These are phyloP conservation scores for Oxytorus armatus DNA, from an alignment of 2,888 invertebrate species.

Conservation along the genomic window DNA sequence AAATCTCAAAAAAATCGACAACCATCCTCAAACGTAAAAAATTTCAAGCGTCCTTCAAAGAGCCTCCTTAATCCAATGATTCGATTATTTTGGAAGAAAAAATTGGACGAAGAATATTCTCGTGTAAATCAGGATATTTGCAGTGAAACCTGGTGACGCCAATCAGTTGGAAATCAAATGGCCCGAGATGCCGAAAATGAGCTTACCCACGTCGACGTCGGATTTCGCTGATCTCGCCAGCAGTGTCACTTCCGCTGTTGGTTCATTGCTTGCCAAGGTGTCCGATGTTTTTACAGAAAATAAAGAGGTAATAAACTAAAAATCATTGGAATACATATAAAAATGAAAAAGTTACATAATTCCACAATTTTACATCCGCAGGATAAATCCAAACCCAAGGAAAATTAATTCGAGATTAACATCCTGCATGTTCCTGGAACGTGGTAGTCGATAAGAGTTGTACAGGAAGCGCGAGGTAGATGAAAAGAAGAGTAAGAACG, in stretches of 20 bases:
- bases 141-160: slow-evolving; percentile 89
- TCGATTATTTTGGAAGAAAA: background rate
- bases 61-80: background rate
- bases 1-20: slow-evolving; percentile 9
- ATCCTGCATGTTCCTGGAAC: background rate
- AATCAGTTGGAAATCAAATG: slow-evolving; percentile 83
- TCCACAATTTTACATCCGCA: slow-evolving; percentile 1
- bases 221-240: slow-evolving; percentile 86
- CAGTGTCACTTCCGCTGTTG: slow-evolving; percentile 84
- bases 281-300: slow-evolving; percentile 69
- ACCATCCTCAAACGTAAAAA: background rate
- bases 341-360: background rate
- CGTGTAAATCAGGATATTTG: slow-evolving; percentile 67
- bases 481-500: background rate
- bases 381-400: slow-evolving; percentile 50
- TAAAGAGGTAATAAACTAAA: slow-evolving; percentile 71
- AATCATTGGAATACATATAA: background rate
- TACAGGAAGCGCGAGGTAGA: slow-evolving; percentile 5
- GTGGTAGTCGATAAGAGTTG: slow-evolving; percentile 31
- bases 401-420: slow-evolving; percentile 37
- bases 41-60: background rate
- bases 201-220: slow-evolving; percentile 87
- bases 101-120: slow-evolving; percentile 34
- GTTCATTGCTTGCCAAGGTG: slow-evolving; percentile 71
- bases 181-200: slow-evolving; percentile 87